Conservation (phyloP, 1,140 invertebrate genomes). For the Diorhabda elongata region DNA sequence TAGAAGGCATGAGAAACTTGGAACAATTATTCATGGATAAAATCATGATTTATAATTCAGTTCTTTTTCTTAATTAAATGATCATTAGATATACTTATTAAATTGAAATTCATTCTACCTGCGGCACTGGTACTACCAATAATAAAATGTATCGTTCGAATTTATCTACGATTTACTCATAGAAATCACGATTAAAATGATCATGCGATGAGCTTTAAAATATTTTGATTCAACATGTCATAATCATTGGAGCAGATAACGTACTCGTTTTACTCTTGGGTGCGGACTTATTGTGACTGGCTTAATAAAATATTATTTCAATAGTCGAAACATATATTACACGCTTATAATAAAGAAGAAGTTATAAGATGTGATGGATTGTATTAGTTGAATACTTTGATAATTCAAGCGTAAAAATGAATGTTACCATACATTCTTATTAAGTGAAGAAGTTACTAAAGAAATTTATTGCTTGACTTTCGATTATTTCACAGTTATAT, state of each 20-base stretch:
- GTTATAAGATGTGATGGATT: background rate
- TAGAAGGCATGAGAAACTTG: too few relatives aligned
- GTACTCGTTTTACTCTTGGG: background rate
- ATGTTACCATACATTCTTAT: too few relatives aligned
- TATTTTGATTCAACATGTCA: conserved; percentile 2
- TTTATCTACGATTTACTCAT: background rate
- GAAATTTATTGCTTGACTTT: too few relatives aligned
- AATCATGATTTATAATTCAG: too few relatives aligned
- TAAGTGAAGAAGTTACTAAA: too few relatives aligned
- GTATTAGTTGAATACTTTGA: background rate
- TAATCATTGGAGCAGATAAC: conserved; percentile 2
- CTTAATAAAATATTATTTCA: background rate
- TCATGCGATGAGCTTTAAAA: background rate
- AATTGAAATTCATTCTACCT: too few relatives aligned
- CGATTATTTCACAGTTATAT: too few relatives aligned
- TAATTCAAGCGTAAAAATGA: background rate
- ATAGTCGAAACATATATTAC: background rate
- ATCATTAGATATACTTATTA: too few relatives aligned
- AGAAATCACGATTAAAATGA: background rate
- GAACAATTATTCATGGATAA: too few relatives aligned
- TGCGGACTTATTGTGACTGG: background rate
- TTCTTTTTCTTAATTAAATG: too few relatives aligned
- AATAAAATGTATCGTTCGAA: too few relatives aligned
- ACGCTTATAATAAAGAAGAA: background rate
- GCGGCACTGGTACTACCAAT: too few relatives aligned